phyloP scores from a whole-genome alignment of 1,140 invertebrate genomes.

The Yoshiicerus persimilis region DNA sequence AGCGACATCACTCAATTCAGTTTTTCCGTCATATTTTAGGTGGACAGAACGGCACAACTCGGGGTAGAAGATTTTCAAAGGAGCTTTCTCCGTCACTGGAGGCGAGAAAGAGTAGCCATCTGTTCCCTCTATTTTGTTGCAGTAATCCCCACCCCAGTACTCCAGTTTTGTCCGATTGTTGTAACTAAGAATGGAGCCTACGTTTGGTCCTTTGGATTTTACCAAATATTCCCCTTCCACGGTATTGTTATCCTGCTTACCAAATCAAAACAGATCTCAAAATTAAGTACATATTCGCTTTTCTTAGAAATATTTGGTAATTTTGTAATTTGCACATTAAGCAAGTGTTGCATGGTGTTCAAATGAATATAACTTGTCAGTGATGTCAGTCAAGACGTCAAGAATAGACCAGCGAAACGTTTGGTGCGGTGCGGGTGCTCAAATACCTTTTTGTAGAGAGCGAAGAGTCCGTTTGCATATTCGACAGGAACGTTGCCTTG shows the following conservation, averaged over 20 bases:
- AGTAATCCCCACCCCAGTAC: conserved; percentile 30
- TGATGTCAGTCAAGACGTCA: no score
- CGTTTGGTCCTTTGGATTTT: not conserved
- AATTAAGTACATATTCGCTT: no score
- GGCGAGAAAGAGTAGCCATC: conserved; percentile 33
- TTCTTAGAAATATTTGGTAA: no score
- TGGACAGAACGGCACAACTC: conserved; percentile 34
- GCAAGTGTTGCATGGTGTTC: no score
- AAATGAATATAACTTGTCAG: no score
- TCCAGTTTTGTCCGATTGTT: conserved; percentile 30
- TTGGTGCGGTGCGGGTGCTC: no score
- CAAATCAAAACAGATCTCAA: not conserved
- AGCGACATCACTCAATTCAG: not conserved
- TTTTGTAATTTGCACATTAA: no score
- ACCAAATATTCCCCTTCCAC: conserved; percentile 24
- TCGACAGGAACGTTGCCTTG: conserved; percentile 35
- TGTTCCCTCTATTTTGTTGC: conserved; percentile 40
- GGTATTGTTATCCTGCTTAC: conserved; percentile 3
- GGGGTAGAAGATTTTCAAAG: conserved; percentile 33
- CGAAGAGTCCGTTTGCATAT: conserved; percentile 27
- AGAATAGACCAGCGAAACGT: no score
- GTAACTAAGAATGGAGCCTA: conserved; percentile 10
- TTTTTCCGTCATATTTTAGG: conserved; percentile 6
- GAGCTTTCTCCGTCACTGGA: conserved; percentile 9
- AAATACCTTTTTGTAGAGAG: conserved; percentile 28